Conservation (phyloP, 2,113 vertebrate genomes). For the Chroicocephalus ridibundus region DNA sequence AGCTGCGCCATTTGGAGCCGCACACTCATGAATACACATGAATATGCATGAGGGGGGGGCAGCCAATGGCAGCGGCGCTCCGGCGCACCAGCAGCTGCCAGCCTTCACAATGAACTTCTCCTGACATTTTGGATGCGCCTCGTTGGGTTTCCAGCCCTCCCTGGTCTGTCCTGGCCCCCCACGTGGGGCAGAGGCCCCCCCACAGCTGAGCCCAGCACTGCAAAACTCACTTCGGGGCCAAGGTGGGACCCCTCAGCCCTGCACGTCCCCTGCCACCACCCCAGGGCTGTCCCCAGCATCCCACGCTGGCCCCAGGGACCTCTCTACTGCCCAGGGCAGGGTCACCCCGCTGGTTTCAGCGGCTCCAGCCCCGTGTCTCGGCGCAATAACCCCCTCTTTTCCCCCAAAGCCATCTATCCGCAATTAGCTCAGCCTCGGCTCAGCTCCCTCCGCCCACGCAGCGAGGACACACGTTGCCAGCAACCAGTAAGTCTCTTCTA, state of each 20-base stretch:
- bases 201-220: rapidly evolving
- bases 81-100: constrained; percentile 70
- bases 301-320: neutral
- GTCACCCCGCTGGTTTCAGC: neutral
- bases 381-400: neutral
- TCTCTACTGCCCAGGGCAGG: neutral
- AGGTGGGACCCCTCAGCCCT: neutral
- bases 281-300: neutral
- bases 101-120: constrained; percentile 73
- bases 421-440: neutral
- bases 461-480: constrained; percentile 28
- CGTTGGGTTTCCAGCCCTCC: constrained; percentile 16
- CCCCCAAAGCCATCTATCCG: neutral
- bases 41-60: constrained; percentile 19
- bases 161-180: rapidly evolving
- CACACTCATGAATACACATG: constrained; percentile 69
- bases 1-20: constrained; percentile 77
- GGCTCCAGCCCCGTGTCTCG: neutral
- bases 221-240: rapidly evolving
- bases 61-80: constrained; percentile 68
- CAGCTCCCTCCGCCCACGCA: constrained; percentile 13
- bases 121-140: constrained; percentile 71
- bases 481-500: constrained; percentile 12
- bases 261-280: no score
- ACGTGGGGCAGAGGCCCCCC: rapidly evolving